Evolutionary conservation across 2,797 vertebrate genomes (phyloP).

Genomic region (Dendrocincla tyrannina): DNA sequence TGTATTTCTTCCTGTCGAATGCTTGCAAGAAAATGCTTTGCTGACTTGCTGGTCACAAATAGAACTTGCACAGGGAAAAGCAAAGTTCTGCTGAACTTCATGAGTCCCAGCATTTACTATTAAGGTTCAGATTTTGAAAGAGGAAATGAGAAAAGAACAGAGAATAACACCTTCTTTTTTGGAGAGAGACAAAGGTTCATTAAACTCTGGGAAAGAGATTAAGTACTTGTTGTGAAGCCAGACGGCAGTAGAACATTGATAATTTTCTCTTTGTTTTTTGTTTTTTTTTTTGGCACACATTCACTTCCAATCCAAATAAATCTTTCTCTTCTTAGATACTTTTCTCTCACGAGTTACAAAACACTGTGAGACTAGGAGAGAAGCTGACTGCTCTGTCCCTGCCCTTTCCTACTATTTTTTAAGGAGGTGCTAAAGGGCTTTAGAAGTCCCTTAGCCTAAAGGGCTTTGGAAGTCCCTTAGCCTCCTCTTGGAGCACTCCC

Average conservation of each 20-base stretch:
- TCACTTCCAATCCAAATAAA: neutral
- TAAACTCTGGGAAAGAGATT: neutral
- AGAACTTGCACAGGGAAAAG: neutral
- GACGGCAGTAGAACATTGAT: neutral
- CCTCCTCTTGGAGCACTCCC: neutral
- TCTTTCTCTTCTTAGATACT: neutral
- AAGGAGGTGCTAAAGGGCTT: neutral
- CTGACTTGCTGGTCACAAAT: neutral
- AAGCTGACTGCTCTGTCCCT: neutral
- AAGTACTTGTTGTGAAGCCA: slow-evolving; percentile 9
- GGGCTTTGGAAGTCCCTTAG: neutral
- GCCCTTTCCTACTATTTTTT: neutral
- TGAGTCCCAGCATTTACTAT: neutral
- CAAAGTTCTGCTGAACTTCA: slow-evolving; percentile 1
- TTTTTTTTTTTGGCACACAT: neutral
- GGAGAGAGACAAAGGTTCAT: slow-evolving; percentile 3
- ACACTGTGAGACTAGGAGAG: neutral
- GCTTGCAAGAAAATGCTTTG: neutral
- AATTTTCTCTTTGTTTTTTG: neutral
- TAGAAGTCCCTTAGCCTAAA: neutral
- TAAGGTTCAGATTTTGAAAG: neutral
- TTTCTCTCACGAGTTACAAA: neutral
- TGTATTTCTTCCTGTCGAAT: neutral
- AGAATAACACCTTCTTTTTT: neutral
- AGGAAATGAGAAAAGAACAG: neutral